phyloP scores from a whole-genome alignment of 2,113 vertebrate genomes.

The Prunella himalayana region DNA sequence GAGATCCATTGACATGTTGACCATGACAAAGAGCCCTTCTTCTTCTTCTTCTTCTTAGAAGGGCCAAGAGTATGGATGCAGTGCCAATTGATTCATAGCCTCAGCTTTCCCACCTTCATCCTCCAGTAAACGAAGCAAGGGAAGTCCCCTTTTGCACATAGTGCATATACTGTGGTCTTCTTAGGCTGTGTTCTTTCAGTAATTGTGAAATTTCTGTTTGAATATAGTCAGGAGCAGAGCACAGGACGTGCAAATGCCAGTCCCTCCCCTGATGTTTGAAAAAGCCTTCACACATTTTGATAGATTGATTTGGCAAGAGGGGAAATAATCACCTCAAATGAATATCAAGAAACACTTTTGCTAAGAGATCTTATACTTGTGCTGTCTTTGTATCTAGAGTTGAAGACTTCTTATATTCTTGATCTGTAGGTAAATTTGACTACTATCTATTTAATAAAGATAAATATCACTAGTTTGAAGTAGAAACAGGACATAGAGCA shows the following conservation, averaged over 20 bases:
- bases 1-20: neutral
- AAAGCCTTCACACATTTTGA: neutral
- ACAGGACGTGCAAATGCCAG: fast-evolving
- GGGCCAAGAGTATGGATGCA: neutral
- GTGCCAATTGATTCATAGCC: neutral
- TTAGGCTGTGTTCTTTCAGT: neutral
- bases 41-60: neutral
- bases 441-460: neutral
- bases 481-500: neutral
- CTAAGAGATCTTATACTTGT: neutral
- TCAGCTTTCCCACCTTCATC: neutral
- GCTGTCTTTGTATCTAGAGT: neutral
- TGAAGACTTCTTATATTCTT: neutral
- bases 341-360: neutral
- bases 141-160: neutral
- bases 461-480: neutral
- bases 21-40: neutral
- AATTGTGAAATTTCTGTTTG: neutral
- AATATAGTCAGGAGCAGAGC: neutral
- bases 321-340: neutral
- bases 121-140: neutral
- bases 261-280: neutral
- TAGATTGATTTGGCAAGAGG: neutral
- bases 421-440: neutral
- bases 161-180: neutral